Conservation (phyloP, 2,797 vertebrate genomes). For the Crenuchus spilurus region DNA sequence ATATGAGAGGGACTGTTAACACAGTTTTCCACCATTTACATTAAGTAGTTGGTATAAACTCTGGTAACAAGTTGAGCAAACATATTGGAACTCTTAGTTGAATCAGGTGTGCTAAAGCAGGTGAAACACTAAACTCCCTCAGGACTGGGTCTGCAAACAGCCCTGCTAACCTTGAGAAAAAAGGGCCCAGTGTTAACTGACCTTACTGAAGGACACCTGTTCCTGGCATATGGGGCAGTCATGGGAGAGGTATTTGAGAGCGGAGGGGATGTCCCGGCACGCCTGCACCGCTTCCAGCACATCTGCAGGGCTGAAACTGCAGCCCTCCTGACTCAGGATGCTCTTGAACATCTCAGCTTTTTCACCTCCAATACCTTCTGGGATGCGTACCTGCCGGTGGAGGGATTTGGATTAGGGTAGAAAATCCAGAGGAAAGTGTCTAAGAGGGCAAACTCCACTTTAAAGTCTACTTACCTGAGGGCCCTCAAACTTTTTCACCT, state of each 20-base stretch:
- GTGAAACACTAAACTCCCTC: neutral
- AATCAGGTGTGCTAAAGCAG: neutral
- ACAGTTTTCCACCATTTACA: too few species aligned
- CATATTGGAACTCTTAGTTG: neutral
- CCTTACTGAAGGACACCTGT: constrained; percentile 78
- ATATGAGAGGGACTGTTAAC: too few species aligned
- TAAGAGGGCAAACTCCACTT: neutral
- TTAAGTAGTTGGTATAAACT: too few species aligned
- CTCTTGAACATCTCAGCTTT: constrained; percentile 66
- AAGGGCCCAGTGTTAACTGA: constrained; percentile 46
- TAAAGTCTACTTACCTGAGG: constrained; percentile 46
- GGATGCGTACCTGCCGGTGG: constrained; percentile 46
- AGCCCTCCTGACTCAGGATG: constrained; percentile 68
- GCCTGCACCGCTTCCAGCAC: constrained; percentile 75
- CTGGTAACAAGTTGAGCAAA: too few species aligned
- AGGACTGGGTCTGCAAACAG: neutral
- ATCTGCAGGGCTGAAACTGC: constrained; percentile 66
- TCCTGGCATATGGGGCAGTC: constrained; percentile 80
- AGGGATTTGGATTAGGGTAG: neutral
- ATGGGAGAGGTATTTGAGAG: constrained; percentile 77
- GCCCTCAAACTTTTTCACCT: constrained; percentile 54
- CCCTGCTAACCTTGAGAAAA: too few species aligned
- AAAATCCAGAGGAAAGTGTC: neutral
- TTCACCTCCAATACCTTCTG: constrained; percentile 58
- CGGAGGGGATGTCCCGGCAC: constrained; percentile 71